Evolutionary conservation across 2,888 invertebrate species (phyloP).

Genomic region (Merodon equestris): DNA sequence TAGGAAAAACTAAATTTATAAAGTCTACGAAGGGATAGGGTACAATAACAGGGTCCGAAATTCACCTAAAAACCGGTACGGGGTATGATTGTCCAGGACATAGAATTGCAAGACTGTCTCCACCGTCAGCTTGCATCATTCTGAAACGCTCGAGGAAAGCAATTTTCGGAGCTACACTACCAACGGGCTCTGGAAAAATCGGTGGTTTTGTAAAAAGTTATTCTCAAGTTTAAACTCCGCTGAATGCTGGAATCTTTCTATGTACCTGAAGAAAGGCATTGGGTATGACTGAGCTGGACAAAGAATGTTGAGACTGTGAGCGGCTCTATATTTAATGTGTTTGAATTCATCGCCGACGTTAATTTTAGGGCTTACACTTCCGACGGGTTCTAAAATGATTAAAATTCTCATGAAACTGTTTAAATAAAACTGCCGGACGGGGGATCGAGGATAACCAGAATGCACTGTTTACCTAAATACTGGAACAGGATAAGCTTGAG

Average conservation of each 20-base stretch:
- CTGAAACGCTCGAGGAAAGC: conserved; percentile 79
- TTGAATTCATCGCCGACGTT: conserved; percentile 81
- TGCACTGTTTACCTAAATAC: conserved; percentile 85
- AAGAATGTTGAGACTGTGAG: conserved; percentile 81
- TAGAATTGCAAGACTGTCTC: conserved; percentile 81
- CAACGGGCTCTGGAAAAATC: conserved; percentile 80
- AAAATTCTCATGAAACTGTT: no score
- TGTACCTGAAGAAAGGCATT: conserved; percentile 85
- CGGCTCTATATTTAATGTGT: conserved; percentile 74
- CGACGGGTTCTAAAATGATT: conserved; percentile 80
- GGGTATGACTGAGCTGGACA: conserved; percentile 86
- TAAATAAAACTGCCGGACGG: no score
- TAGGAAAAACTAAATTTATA: not conserved
- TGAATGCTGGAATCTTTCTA: conserved; percentile 60
- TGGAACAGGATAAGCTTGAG: conserved; percentile 85
- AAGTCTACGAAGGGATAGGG: no score
- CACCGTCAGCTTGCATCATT: conserved; percentile 74
- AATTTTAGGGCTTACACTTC: conserved; percentile 83
- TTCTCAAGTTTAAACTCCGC: not conserved
- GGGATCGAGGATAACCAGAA: no score
- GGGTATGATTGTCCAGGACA: conserved; percentile 88
- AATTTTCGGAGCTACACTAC: conserved; percentile 82
- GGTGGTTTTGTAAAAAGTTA: not conserved
- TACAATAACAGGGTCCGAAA: conserved; percentile 54
- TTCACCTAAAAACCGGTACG: conserved; percentile 81